phyloP scores from a whole-genome alignment of 2,797 vertebrate species.

The Mastacembelus armatus region DNA sequence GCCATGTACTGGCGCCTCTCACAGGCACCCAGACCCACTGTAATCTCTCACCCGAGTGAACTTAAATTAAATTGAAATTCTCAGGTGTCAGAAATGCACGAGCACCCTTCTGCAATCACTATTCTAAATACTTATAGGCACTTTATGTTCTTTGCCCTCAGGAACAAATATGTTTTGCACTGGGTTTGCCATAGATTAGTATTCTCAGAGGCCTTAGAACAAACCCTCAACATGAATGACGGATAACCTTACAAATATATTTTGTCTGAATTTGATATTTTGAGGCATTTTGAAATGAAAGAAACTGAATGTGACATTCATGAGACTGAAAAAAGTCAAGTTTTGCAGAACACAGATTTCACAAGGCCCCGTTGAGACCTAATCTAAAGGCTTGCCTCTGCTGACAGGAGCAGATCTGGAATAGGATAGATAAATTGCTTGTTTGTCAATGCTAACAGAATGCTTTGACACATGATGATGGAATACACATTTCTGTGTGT shows the following conservation, averaged over 20 bases:
- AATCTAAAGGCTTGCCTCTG: slow-evolving; percentile 53
- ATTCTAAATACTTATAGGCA: slow-evolving; percentile 27
- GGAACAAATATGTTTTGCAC: slow-evolving; percentile 17
- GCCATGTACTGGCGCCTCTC: slow-evolving; percentile 57
- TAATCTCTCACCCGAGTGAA: slow-evolving; percentile 70
- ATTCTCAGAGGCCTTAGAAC: slow-evolving; percentile 3
- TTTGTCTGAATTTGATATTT: slow-evolving; percentile 47
- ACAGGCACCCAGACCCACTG: slow-evolving; percentile 41
- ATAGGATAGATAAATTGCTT: slow-evolving; percentile 69
- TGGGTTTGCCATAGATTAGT: slow-evolving; percentile 17
- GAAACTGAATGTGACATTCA: slow-evolving; percentile 38
- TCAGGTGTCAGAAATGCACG: slow-evolving; percentile 62
- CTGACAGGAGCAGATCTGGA: slow-evolving; percentile 67
- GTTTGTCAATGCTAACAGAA: slow-evolving; percentile 63
- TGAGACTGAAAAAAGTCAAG: slow-evolving; percentile 45
- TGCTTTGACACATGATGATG: slow-evolving; percentile 66
- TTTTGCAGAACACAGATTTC: slow-evolving; percentile 58
- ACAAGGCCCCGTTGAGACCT: slow-evolving; percentile 44
- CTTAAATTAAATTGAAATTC: slow-evolving; percentile 71
- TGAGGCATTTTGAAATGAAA: slow-evolving; percentile 55
- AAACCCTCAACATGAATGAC: slow-evolving; percentile 34
- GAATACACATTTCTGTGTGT: slow-evolving; percentile 15
- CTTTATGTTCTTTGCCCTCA: slow-evolving; percentile 7
- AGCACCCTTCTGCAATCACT: slow-evolving; percentile 31
- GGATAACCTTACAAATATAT: slow-evolving; percentile 24